A percentile compares a stretch with the other conserved stretches of the same genome.
phyloP scores from a whole-genome alignment of 2,113 vertebrate species.

The Chrysochloris asiatica region DNA sequence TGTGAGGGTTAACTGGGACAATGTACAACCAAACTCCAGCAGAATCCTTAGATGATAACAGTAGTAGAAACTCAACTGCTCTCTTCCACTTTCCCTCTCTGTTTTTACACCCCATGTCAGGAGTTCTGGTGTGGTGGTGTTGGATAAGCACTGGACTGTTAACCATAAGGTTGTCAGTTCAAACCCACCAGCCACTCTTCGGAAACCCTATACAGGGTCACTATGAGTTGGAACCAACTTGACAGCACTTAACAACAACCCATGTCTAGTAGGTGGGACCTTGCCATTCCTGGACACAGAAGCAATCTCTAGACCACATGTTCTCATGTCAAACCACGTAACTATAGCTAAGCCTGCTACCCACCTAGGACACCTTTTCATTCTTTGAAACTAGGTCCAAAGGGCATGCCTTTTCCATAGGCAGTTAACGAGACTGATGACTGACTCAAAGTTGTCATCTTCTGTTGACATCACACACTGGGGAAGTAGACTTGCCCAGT shows the following conservation, averaged over 20 bases:
- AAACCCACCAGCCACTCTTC: too few relatives aligned
- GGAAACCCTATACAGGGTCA: too few relatives aligned
- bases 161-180: too few relatives aligned
- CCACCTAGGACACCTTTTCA: not conserved
- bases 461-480: not conserved
- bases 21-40: too few relatives aligned
- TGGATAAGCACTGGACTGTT: too few relatives aligned
- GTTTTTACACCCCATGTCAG: too few relatives aligned
- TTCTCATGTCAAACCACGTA: rapidly evolving
- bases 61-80: not conserved
- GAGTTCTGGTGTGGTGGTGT: too few relatives aligned
- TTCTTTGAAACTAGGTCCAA: not conserved
- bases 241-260: too few relatives aligned
- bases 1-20: too few relatives aligned
- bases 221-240: too few relatives aligned
- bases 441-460: too few relatives aligned
- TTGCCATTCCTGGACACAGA: not conserved
- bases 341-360: not conserved
- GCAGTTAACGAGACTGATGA: not conserved
- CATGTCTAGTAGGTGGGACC: not conserved
- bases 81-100: not conserved
- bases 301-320: not conserved
- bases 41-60: not conserved
- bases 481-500: not conserved
- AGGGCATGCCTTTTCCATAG: not conserved